Evolutionary conservation across 1,140 invertebrate species (phyloP).

Genomic region (Heliconius himera): DNA sequence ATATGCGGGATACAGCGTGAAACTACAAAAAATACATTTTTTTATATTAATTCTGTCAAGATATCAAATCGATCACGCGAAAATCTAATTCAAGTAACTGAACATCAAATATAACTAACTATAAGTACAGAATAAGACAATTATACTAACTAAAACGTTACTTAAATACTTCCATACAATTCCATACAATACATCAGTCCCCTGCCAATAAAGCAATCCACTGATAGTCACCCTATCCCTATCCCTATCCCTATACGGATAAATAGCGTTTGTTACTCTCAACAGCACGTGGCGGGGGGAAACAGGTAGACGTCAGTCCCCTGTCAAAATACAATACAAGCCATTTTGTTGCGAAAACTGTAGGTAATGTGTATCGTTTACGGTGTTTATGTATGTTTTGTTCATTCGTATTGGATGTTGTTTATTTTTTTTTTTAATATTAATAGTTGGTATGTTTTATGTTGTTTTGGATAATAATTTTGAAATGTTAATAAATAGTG

Average conservation of each 20-base stretch:
- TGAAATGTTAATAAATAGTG: too few species aligned
- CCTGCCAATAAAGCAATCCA: slow-evolving; percentile 15
- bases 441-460: too few species aligned
- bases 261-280: slow-evolving; percentile 27
- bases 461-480: too few species aligned
- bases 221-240: slow-evolving; percentile 13
- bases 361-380: not conserved
- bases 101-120: too few species aligned
- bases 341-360: slow-evolving; percentile 21
- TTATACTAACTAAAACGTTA: not conserved
- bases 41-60: too few species aligned
- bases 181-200: slow-evolving; percentile 4
- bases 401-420: too few species aligned
- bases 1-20: too few species aligned
- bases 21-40: too few species aligned
- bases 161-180: slow-evolving; percentile 3
- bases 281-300: slow-evolving; percentile 13
- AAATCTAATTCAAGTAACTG: too few species aligned
- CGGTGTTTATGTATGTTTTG: not conserved
- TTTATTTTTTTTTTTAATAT: not conserved
- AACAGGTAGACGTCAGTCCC: slow-evolving; percentile 28
- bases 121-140: too few species aligned
- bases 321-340: slow-evolving; percentile 26
- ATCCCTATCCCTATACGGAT: slow-evolving; percentile 15
- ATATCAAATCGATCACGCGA: too few species aligned